Conservation (phyloP, 1,140 invertebrate genomes). For the Spodoptera litura region DNA sequence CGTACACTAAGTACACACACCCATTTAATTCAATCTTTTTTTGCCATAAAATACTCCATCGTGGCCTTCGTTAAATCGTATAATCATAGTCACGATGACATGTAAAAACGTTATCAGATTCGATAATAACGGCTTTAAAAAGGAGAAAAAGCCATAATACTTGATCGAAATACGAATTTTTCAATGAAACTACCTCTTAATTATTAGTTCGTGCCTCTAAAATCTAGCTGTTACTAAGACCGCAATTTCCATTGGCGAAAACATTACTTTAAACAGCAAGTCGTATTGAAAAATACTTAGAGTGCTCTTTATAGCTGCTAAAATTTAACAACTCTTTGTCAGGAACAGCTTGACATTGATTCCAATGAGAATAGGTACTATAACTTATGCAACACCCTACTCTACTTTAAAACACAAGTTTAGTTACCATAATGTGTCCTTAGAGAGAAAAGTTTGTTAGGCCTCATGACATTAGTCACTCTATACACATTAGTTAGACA, state of each 20-base stretch:
- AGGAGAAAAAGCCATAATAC: too few species aligned
- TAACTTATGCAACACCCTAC: not conserved
- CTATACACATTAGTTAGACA: too few species aligned
- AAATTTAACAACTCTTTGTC: not conserved
- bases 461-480: not conserved
- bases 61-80: too few species aligned
- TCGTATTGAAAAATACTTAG: not conserved
- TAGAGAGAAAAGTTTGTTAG: not conserved
- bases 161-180: too few species aligned
- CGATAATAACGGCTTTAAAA: too few species aligned
- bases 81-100: too few species aligned
- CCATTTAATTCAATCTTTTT: too few species aligned
- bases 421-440: not conserved
- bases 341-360: slow-evolving; percentile 2
- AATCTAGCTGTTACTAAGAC: slow-evolving; percentile 28
- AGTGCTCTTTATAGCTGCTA: not conserved
- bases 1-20: too few species aligned
- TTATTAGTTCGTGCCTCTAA: slow-evolving; percentile 21
- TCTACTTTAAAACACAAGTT: not conserved
- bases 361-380: not conserved
- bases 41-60: too few species aligned
- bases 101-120: too few species aligned
- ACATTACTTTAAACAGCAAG: not conserved
- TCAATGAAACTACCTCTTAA: not conserved
- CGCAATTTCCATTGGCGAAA: slow-evolving; percentile 11